Base-by-base conservation (phyloP, 2,113 vertebrate species). In the Erpornis zantholeuca region DNA sequence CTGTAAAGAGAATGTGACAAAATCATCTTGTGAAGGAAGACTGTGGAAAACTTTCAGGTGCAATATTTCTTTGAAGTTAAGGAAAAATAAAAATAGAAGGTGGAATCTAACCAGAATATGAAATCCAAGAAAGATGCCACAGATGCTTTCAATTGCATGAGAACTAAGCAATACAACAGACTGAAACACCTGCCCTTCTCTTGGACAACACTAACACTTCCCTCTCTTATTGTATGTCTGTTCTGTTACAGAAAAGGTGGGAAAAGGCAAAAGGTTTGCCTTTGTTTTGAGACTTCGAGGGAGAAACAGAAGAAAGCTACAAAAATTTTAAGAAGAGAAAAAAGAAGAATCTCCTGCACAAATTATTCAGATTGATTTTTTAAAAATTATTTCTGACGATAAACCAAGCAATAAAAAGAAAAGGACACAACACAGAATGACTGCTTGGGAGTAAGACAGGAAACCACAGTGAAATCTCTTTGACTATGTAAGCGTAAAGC, bases 151-250 rank as follows among this genome's bases (percentile, higher is more conserved):
- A 82, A 24, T 3, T 64, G 21, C 54, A 5, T 61, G 45, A 92
- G 53, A 87, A 71, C 3, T 31, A 70, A 80, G 11, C 21, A 77
- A 73, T 79, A 42, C 7, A 71, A n/a, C 40, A 50, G 33, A 19
- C 19, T 35, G 68, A 80, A 90, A 70, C 22, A 36, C 60, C 35
- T 83, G 56, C n/a, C 72, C 19, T 91, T 79, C 49, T 91, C 17
- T 42, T 36, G 44, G 31, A n/a, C 28, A 77, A 27, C 15, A 45
- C 4, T 1, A 4, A 23, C 0, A 0, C 19, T 94, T 42, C 8
- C 29, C 22, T 66, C 24, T 52, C 64, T 10, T 68, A 7, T 15
- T 52, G 4, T 49, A 18, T 14, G 10, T 38, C 25, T 73, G 7
- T 36, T 83, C n/a, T 63, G 5, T 7, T 65, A 35, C 4, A 0